Conservation (phyloP, 35 echinoderm and acorn worm genomes). For the Nesometra sesokonis region DNA sequence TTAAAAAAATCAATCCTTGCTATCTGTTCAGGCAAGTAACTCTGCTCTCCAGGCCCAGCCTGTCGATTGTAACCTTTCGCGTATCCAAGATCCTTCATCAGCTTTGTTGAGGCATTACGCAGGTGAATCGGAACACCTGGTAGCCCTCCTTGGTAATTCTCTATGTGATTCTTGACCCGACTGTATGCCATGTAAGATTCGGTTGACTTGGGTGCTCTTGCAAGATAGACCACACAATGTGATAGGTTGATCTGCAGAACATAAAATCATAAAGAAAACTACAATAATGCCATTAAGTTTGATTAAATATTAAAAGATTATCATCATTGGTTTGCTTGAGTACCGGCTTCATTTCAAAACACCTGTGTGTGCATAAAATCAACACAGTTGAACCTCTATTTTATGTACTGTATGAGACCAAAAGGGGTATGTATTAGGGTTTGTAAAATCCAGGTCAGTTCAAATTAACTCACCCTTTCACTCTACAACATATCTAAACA, state of each 20-base stretch:
- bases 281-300: background rate
- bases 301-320: no score
- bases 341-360: background rate
- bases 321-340: no score
- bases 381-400: no score
- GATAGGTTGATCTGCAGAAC: constrained; percentile 74
- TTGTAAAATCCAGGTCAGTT: no score
- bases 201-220: constrained; percentile 66
- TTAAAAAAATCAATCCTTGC: background rate
- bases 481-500: no score
- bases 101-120: constrained; percentile 29
- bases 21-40: background rate
- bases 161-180: constrained; percentile 53
- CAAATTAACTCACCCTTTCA: no score
- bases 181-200: constrained; percentile 29
- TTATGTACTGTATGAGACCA: no score
- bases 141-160: constrained; percentile 47
- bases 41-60: background rate
- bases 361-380: background rate
- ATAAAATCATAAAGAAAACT: no score
- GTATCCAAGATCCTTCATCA: constrained; percentile 57
- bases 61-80: constrained; percentile 44
- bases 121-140: constrained; percentile 80
- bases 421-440: no score
- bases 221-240: constrained; percentile 79